A percentile compares a stretch with the other conserved stretches of the same genome.
Conservation (phyloP, 2,797 vertebrate genomes). For the Microctenopoma stevenorrisi region DNA sequence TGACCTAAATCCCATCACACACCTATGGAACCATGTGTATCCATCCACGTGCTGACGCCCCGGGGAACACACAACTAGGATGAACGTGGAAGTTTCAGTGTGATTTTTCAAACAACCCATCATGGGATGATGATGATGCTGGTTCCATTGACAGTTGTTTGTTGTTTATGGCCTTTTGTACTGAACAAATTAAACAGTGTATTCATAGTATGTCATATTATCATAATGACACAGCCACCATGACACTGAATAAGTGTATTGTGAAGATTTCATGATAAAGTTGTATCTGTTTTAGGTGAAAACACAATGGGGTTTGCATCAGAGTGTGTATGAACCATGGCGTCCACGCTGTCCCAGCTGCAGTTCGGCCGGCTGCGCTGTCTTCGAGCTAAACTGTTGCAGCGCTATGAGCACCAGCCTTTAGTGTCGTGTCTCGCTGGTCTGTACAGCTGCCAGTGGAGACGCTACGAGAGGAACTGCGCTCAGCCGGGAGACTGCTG, state of each 20-base stretch:
- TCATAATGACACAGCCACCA: not conserved
- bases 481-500: constrained; percentile 84
- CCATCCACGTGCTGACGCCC: no score
- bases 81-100: no score
- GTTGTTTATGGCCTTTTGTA: no score
- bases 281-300: constrained; percentile 6
- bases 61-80: no score
- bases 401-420: constrained; percentile 78
- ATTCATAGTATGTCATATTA: no score
- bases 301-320: constrained; percentile 20
- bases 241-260: no score
- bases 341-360: constrained; percentile 69
- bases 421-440: constrained; percentile 86
- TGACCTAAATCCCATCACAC: no score
- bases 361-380: constrained; percentile 80
- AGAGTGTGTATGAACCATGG: constrained; percentile 42
- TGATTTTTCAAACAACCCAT: no score
- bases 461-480: constrained; percentile 74
- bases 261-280: not conserved
- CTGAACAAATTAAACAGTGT: no score
- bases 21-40: no score
- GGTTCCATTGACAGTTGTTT: no score
- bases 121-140: no score
- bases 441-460: constrained; percentile 89
- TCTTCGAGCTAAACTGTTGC: constrained; percentile 77